Evolutionary conservation across 2,888 invertebrate species (phyloP).

Genomic region (Thecocarcelia acutangulata): DNA sequence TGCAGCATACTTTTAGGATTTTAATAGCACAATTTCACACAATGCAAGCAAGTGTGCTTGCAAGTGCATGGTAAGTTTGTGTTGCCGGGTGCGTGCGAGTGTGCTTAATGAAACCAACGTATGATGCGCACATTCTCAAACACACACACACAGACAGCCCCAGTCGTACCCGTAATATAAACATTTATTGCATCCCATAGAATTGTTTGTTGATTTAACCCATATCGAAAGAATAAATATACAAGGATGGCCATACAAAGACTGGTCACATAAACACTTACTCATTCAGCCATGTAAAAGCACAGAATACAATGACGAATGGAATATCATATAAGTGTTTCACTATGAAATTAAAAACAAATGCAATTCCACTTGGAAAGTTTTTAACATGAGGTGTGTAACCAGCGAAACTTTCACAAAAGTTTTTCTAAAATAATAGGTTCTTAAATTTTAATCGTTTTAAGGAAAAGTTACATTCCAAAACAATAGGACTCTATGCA

Average conservation of each 20-base stretch:
- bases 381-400: neutral
- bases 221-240: slow-evolving; percentile 45
- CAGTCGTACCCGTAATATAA: slow-evolving; percentile 43
- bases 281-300: slow-evolving; percentile 3
- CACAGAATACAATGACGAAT: neutral
- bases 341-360: slow-evolving; percentile 1
- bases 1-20: slow-evolving; percentile 50
- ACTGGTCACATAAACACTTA: slow-evolving; percentile 49
- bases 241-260: slow-evolving; percentile 25
- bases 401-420: too few species aligned
- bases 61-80: too few species aligned
- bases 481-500: too few species aligned
- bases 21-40: slow-evolving; percentile 40
- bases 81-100: too few species aligned
- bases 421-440: too few species aligned
- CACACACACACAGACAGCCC: neutral
- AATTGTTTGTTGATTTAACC: slow-evolving; percentile 67
- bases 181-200: slow-evolving; percentile 67
- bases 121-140: neutral
- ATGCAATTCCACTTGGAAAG: neutral
- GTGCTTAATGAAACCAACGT: slow-evolving; percentile 23
- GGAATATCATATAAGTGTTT: slow-evolving; percentile 25
- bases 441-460: too few species aligned
- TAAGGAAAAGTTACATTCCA: too few species aligned
- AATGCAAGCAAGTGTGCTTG: slow-evolving; percentile 1